These are phyloP conservation scores for Achatina immaculata DNA, from an alignment of 1,140 invertebrate species.

Conservation along the genomic window DNA sequence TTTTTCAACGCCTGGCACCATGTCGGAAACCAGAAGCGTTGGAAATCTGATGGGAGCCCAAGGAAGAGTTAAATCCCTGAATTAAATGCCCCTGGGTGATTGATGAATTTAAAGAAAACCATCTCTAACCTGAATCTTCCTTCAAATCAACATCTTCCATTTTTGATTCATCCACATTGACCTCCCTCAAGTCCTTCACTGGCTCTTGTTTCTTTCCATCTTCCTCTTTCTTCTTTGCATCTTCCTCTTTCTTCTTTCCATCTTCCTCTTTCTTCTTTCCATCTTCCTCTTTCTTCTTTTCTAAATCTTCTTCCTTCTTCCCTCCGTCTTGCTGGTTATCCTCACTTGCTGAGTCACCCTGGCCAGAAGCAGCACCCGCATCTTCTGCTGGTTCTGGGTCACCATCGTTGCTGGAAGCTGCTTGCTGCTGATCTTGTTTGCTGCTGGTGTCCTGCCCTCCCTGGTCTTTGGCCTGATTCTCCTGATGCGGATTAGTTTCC, in stretches of 20 bases:
- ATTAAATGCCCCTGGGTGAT: too few relatives aligned
- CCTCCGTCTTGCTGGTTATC: constrained; percentile 31
- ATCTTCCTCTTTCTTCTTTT: neutral
- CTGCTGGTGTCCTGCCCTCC: constrained; percentile 13
- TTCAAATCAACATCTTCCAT: constrained; percentile 32
- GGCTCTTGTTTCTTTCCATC: constrained; percentile 24
- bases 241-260: neutral
- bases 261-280: constrained; percentile 11
- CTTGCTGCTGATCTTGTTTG: too few relatives aligned
- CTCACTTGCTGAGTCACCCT: constrained; percentile 5
- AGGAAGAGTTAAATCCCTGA: too few relatives aligned
- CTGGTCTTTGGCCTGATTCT: constrained; percentile 27
- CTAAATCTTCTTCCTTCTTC: constrained; percentile 22
- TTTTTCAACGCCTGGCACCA: too few relatives aligned
- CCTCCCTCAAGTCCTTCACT: neutral
- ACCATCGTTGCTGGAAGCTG: neutral
- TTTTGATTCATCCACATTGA: constrained; percentile 13
- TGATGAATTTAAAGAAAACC: too few relatives aligned
- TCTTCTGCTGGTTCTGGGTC: neutral
- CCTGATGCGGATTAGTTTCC: constrained; percentile 14
- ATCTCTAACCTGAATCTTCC: constrained; percentile 17
- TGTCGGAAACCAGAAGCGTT: too few relatives aligned
- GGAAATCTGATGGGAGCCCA: too few relatives aligned
- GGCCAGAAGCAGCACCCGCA: neutral
- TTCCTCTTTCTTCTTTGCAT: constrained; percentile 8